phyloP scores from a whole-genome alignment of 2,113 vertebrate genomes.

The Pongo pygmaeus region DNA sequence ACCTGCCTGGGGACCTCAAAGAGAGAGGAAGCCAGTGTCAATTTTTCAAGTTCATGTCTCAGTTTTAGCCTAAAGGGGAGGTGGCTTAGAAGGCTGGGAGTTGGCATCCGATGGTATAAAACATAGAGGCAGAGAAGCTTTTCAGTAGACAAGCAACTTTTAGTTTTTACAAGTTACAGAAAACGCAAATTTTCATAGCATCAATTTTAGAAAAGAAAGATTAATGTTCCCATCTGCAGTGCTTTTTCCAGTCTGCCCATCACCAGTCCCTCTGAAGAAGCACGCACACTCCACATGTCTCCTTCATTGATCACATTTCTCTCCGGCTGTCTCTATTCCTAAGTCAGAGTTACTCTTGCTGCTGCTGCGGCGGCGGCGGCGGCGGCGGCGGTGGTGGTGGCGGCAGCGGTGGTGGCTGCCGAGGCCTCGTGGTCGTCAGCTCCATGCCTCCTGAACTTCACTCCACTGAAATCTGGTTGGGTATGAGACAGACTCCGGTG shows the following conservation, averaged over 20 bases:
- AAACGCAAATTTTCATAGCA: constrained; percentile 31
- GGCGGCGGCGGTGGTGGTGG: neutral
- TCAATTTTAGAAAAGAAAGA: constrained; percentile 8
- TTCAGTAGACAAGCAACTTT: constrained; percentile 61
- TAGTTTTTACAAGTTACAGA: constrained; percentile 71
- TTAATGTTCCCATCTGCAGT: neutral
- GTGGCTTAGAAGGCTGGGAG: constrained; percentile 28
- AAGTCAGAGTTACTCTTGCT: neutral
- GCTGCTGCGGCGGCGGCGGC: neutral
- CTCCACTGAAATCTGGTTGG: constrained; percentile 99
- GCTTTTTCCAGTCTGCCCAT: neutral
- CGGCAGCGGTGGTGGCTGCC: neutral
- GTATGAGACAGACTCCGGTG: constrained; percentile 99
- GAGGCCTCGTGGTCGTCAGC: constrained; percentile 55
- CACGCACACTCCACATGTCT: neutral
- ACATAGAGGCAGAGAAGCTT: constrained; percentile 67
- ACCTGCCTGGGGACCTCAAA: neutral
- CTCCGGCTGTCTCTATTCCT: neutral
- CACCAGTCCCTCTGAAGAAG: rapidly evolving
- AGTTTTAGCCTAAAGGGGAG: constrained; percentile 1
- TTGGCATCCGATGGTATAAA: neutral
- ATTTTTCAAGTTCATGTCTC: neutral
- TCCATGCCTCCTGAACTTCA: constrained; percentile 98
- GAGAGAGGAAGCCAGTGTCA: neutral
- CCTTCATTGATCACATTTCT: neutral